Evolutionary conservation across 2,113 vertebrate genomes (phyloP), one percentile per base, ranked within the genome.

Genomic region (Hippocampus guttulatus): DNA sequence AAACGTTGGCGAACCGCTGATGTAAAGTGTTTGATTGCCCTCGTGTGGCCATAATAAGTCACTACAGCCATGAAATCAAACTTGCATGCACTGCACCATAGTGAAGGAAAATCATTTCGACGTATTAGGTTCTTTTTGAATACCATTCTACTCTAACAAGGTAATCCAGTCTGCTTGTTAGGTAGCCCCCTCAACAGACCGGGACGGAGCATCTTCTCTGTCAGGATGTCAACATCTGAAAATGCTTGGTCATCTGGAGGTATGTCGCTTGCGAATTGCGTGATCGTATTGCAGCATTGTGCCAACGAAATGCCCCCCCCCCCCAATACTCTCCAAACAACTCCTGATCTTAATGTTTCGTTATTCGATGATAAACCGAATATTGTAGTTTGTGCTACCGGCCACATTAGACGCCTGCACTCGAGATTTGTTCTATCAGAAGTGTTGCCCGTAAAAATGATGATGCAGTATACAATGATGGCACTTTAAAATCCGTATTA

Each of bases 211-310:
- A 38, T 38, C 5, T 27, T 18, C 16, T 27, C 52, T 23, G 51
- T 45, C 1, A 68, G 40, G 57, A 91, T 91, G 90, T 84, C 81
- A 58, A 67, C 87, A 23, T 63, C 77, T 45, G 84, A 81, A 84
- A 85, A 38, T 80, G 87, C 87, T 82, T 85, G 71, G 80, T 89
- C 88, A 85, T 49, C 8, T 15, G 69, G 74, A 83, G 90, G 90
- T 91, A 84, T 7, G 83, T 47, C 3, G 54, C 23, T 5, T 3
- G 21, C 52, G 9, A 55, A 16, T 20, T 40, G 47, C 47, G 15
- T 16, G 47, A 49, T 49, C 47, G 0, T 18, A 49, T 49, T 18
- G 8, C 41, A 16, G 5, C 1, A 49, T 18, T 18, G 14, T 15
- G 47, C 15, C 4, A 49, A 16, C 21, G 21, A 11, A 52, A 5